Evolutionary conservation across 2,888 invertebrate genomes (phyloP).

Genomic region (Synergus itoensis): DNA sequence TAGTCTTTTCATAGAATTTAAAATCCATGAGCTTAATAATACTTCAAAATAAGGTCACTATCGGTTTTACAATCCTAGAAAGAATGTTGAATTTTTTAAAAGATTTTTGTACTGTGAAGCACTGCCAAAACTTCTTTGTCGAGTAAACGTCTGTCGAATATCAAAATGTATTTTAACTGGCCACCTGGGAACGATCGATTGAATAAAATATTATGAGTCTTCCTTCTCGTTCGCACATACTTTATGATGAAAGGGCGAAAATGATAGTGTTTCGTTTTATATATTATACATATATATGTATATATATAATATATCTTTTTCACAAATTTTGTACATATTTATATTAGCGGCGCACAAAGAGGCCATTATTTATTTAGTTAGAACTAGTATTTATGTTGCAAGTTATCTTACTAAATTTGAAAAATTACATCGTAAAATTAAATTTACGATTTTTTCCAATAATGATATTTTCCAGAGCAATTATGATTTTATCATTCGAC

Average conservation of each 20-base stretch:
- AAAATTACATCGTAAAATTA: conserved; percentile 3
- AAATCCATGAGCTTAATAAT: not conserved
- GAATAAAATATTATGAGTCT: conserved; percentile 50
- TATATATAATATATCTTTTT: conserved; percentile 29
- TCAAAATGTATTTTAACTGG: not conserved
- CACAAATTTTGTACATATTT: conserved; percentile 54
- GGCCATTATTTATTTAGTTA: conserved; percentile 69
- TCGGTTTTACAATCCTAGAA: conserved; percentile 14
- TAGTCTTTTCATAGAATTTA: conserved; percentile 2
- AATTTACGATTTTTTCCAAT: not conserved
- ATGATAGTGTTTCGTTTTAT: conserved; percentile 42
- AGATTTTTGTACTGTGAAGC: conserved; percentile 17
- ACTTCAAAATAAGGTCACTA: conserved; percentile 10
- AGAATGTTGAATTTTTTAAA: conserved; percentile 8
- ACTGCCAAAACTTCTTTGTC: conserved; percentile 36
- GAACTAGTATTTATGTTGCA: conserved; percentile 65
- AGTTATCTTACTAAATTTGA: not conserved
- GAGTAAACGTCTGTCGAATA: conserved; percentile 22
- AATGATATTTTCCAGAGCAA: not conserved
- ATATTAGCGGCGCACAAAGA: conserved; percentile 50
- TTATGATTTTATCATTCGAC: conserved; percentile 36
- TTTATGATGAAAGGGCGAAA: conserved; percentile 19
- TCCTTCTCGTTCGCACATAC: conserved; percentile 52
- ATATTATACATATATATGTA: conserved; percentile 56
- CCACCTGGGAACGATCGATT: conserved; percentile 21